Percentiles rank a stretch among this genome's conserved stretches.
phyloP scores from a whole-genome alignment of 2,113 vertebrate genomes.

The Oxyruncus cristatus region DNA sequence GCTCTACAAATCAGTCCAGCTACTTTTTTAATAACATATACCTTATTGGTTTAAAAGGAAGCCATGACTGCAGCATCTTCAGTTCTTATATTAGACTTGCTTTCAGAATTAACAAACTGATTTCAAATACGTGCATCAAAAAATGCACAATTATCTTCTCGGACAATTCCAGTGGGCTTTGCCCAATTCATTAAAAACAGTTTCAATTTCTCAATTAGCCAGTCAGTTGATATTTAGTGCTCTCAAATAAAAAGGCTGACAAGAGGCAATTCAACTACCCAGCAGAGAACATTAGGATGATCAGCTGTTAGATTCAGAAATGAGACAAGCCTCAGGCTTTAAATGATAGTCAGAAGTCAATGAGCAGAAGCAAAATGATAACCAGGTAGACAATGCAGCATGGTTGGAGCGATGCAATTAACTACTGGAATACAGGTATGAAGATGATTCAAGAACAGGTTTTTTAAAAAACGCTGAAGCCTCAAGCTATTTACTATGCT shows the following conservation, averaged over 20 bases:
- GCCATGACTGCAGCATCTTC: constrained; percentile 43
- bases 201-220: constrained; percentile 56
- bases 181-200: constrained; percentile 44
- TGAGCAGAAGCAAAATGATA: constrained; percentile 47
- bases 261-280: constrained; percentile 58
- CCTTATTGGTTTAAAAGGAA: constrained; percentile 64
- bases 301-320: constrained; percentile 48
- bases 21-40: not conserved
- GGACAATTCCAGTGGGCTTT: constrained; percentile 47
- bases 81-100: constrained; percentile 41
- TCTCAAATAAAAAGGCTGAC: constrained; percentile 42
- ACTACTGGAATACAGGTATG: constrained; percentile 42
- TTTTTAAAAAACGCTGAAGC: not conserved
- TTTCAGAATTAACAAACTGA: constrained; percentile 35
- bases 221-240: constrained; percentile 46
- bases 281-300: constrained; percentile 46
- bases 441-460: constrained; percentile 41
- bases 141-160: constrained; percentile 35
- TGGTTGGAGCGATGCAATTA: constrained; percentile 28
- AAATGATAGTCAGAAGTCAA: not conserved
- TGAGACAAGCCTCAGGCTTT: constrained; percentile 16
- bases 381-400: constrained; percentile 56
- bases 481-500: constrained; percentile 32
- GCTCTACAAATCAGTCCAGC: constrained; percentile 45
- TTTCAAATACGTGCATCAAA: constrained; percentile 1